Evolutionary conservation across 2,888 invertebrate species (phyloP).

Genomic region (Linnaemya vulpina): DNA sequence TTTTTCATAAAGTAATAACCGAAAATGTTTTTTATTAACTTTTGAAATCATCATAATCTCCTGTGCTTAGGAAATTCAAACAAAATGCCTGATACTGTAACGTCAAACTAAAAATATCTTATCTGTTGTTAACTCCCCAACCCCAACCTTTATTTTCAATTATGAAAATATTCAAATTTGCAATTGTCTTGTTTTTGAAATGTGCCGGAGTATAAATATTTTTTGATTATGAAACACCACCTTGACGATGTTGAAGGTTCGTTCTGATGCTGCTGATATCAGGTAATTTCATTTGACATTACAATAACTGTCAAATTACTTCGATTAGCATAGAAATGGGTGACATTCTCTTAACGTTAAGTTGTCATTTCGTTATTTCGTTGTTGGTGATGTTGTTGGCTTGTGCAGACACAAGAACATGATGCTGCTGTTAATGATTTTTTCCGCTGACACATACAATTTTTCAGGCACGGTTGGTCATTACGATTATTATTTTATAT

Average conservation of each 20-base stretch:
- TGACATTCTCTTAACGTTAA: conserved; percentile 66
- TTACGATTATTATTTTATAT: conserved; percentile 70
- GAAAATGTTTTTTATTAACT: conserved; percentile 65
- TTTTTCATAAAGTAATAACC: conserved; percentile 51
- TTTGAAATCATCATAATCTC: conserved; percentile 62
- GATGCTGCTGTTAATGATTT: conserved; percentile 14
- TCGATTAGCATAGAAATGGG: conserved; percentile 79
- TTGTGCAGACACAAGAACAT: not conserved
- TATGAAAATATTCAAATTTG: conserved; percentile 72
- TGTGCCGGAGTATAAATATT: conserved; percentile 67
- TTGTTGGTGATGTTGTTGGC: conserved; percentile 3
- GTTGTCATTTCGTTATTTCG: conserved; percentile 6
- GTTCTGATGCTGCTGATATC: conserved; percentile 64
- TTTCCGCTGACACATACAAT: conserved; percentile 57
- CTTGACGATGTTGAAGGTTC: conserved; percentile 16
- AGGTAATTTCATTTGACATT: conserved; percentile 73
- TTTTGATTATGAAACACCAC: conserved; percentile 71
- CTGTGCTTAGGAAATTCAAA: conserved; percentile 39
- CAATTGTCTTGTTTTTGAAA: conserved; percentile 51
- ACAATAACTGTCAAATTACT: conserved; percentile 76
- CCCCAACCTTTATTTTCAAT: conserved; percentile 44
- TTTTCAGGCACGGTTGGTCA: conserved; percentile 70
- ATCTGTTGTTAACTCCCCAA: not conserved
- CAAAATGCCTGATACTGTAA: conserved; percentile 25
- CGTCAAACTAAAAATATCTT: not conserved